A percentile compares a stretch with the other conserved stretches of the same genome.
These are phyloP conservation scores for Porites divaricata DNA, from an alignment of 92 coral and sea anemone species.

Conservation along the genomic window DNA sequence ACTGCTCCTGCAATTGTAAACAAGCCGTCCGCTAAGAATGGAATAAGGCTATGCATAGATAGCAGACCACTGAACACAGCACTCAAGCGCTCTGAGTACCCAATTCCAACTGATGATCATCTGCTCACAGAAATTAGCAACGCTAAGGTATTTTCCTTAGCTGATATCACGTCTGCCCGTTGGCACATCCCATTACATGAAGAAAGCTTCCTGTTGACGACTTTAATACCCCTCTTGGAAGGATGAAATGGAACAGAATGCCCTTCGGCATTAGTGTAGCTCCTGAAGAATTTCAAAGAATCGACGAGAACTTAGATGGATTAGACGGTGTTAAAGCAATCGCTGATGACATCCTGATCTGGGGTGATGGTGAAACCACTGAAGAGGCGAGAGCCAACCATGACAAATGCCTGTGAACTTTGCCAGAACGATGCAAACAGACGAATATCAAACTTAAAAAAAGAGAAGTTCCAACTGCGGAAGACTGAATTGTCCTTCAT, in stretches of 20 bases:
- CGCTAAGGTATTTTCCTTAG: not conserved
- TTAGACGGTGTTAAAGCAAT: not conserved
- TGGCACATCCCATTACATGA: slow-evolving; percentile 7
- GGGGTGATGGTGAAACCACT: slow-evolving; percentile 13
- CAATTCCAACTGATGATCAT: too few relatives aligned
- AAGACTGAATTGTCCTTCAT: not conserved
- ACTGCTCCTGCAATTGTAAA: slow-evolving; percentile 17
- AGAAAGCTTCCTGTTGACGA: not conserved
- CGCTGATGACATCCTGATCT: slow-evolving; percentile 2
- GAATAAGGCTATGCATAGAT: slow-evolving; percentile 33
- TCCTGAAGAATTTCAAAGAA: too few relatives aligned
- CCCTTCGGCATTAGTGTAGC: too few relatives aligned
- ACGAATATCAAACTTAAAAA: not conserved
- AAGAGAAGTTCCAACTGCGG: slow-evolving; percentile 3
- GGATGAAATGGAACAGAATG: slow-evolving; percentile 36
- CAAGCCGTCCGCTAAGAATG: slow-evolving; percentile 44
- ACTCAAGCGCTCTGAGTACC: too few relatives aligned
- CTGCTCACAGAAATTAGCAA: too few relatives aligned
- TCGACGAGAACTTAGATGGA: too few relatives aligned
- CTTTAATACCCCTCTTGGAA: slow-evolving; percentile 32
- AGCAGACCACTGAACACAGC: slow-evolving; percentile 4
- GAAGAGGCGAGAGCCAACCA: slow-evolving; percentile 36
- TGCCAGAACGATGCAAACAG: slow-evolving; percentile 31
- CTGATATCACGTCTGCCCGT: slow-evolving; percentile 11
- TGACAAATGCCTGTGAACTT: not conserved